A percentile compares a stretch with the other conserved stretches of the same genome.
phyloP scores from a whole-genome alignment of 2,113 vertebrate genomes.

The Nothobranchius furzeri region DNA sequence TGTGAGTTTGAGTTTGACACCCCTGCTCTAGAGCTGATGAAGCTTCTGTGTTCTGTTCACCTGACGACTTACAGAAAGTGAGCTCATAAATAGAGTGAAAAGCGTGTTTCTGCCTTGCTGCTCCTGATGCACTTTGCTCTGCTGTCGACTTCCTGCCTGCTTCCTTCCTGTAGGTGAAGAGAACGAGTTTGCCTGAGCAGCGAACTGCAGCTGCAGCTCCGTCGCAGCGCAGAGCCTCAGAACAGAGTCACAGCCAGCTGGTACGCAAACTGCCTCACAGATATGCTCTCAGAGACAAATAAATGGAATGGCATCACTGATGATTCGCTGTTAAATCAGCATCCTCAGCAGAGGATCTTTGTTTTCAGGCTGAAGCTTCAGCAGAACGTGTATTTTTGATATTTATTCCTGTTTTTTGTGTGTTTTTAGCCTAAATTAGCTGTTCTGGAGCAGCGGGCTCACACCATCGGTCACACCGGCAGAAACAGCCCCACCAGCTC shows the following conservation, averaged over 20 bases:
- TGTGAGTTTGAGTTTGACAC: too few relatives aligned
- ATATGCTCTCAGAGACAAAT: too few relatives aligned
- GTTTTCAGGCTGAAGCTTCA: too few relatives aligned
- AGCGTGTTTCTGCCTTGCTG: too few relatives aligned
- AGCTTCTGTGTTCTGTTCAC: too few relatives aligned
- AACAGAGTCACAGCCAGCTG: constrained; percentile 61
- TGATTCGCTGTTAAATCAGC: too few relatives aligned
- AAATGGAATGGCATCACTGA: too few relatives aligned
- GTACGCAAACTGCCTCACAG: constrained; percentile 29
- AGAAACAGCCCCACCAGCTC: constrained; percentile 54
- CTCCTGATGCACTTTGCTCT: too few relatives aligned
- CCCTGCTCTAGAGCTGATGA: too few relatives aligned
- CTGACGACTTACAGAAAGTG: too few relatives aligned
- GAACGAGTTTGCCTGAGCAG: constrained; percentile 66
- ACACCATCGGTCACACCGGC: constrained; percentile 63
- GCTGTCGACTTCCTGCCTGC: constrained; percentile 17
- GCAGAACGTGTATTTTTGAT: neutral
- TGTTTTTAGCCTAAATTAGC: constrained; percentile 53
- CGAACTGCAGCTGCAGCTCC: neutral
- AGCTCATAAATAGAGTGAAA: too few relatives aligned
- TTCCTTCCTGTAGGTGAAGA: constrained; percentile 58
- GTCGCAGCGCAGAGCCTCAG: constrained; percentile 52
- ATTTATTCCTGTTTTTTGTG: neutral
- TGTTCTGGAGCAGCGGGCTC: constrained; percentile 64
- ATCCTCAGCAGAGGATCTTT: too few relatives aligned